Percentiles rank a stretch among this genome's conserved stretches.
These are phyloP conservation scores for Pyxicephalus adspersus DNA, from an alignment of 2,113 vertebrate species.

Conservation along the genomic window DNA sequence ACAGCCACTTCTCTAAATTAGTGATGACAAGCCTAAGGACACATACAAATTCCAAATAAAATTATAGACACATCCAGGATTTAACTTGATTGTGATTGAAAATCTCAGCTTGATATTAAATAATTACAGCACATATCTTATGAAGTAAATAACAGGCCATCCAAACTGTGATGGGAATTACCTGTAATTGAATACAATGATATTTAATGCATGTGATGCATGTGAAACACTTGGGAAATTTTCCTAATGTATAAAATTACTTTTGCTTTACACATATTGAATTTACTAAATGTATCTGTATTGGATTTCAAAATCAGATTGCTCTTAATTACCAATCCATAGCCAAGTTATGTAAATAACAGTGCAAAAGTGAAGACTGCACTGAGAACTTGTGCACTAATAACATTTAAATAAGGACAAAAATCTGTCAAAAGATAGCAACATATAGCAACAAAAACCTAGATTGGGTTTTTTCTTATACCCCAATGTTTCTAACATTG, in stretches of 20 bases:
- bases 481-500: too few species aligned
- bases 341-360: too few species aligned
- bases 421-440: too few species aligned
- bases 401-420: too few species aligned
- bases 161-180: background rate
- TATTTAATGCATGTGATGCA: background rate
- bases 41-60: background rate
- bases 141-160: background rate
- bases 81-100: background rate
- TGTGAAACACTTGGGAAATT: background rate
- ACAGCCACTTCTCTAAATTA: background rate
- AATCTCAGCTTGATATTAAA: slow-evolving; percentile 3
- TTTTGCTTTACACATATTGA: background rate
- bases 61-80: background rate
- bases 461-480: too few species aligned
- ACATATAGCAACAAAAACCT: too few species aligned
- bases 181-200: background rate
- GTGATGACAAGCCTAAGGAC: slow-evolving; percentile 16
- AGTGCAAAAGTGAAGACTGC: too few species aligned
- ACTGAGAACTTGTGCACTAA: too few species aligned
- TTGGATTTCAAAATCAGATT: too few species aligned
- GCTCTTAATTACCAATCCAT: too few species aligned
- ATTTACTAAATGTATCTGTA: too few species aligned
- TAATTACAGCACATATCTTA: slow-evolving; percentile 19
- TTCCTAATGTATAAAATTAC: background rate